Evolutionary conservation across 2,888 invertebrate species (phyloP).

Genomic region (Synanthedon vespiformis): DNA sequence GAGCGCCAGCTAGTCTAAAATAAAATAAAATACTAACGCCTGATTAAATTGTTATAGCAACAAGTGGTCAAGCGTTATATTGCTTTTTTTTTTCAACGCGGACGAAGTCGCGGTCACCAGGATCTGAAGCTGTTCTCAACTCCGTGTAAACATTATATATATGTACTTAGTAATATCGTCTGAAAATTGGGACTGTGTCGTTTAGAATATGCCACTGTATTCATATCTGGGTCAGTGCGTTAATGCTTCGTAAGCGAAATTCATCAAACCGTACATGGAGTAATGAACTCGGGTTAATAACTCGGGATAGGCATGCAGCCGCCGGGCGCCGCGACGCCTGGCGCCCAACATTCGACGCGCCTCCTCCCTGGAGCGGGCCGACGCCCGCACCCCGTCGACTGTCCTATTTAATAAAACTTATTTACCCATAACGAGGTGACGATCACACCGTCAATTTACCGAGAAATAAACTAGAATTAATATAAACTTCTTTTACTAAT

Average conservation of each 20-base stretch:
- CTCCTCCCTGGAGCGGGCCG: background rate
- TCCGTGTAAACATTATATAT: no score
- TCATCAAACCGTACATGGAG: background rate
- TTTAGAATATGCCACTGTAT: background rate
- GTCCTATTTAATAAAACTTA: constrained; percentile 47
- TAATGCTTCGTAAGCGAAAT: background rate
- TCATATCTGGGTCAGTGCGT: background rate
- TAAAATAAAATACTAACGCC: no score
- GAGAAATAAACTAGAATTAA: background rate
- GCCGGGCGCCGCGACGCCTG: constrained; percentile 22
- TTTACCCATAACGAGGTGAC: constrained; percentile 24
- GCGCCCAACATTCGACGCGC: background rate
- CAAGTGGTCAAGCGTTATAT: no score
- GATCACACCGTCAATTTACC: constrained; percentile 15
- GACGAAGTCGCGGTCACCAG: no score
- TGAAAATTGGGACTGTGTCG: no score
- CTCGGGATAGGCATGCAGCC: constrained; percentile 10
- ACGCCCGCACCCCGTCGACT: constrained; percentile 28
- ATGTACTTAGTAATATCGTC: no score
- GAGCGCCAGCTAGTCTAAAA: no score
- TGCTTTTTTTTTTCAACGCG: no score
- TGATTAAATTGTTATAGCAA: no score
- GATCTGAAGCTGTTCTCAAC: no score
- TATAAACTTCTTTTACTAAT: background rate
- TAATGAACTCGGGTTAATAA: background rate